Conservation (phyloP, 2,888 invertebrate species). For the Mesorhabditis spiculigera region DNA sequence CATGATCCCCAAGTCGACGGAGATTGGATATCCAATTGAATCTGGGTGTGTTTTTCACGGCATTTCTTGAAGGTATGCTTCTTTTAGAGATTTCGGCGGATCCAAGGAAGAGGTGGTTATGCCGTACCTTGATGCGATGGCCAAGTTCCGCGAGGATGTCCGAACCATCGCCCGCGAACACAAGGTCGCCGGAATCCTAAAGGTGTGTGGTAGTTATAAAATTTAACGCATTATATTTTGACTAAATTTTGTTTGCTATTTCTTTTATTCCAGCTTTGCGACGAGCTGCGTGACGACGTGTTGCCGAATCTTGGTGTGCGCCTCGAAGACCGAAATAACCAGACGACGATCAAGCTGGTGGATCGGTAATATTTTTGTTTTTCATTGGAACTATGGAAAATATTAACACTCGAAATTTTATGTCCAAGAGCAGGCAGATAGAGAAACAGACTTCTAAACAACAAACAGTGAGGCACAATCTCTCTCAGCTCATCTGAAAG, state of each 20-base stretch:
- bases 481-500: no score
- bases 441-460: neutral
- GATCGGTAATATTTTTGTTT: constrained; percentile 64
- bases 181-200: constrained; percentile 44
- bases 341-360: constrained; percentile 79
- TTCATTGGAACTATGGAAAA: neutral
- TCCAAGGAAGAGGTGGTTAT: constrained; percentile 74
- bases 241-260: neutral
- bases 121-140: constrained; percentile 82
- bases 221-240: neutral
- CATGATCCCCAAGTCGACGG: constrained; percentile 37
- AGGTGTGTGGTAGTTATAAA: constrained; percentile 24
- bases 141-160: constrained; percentile 75
- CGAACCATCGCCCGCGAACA: constrained; percentile 47
- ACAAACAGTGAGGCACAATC: no score
- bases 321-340: constrained; percentile 71
- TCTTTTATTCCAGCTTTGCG: constrained; percentile 71
- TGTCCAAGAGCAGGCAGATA: neutral
- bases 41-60: neutral
- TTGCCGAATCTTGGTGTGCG: constrained; percentile 88
- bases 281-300: constrained; percentile 78
- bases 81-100: neutral
- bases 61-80: neutral
- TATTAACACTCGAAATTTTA: no score
- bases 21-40: constrained; percentile 40